Base-by-base conservation (phyloP, 2,888 invertebrate species). In the Diadromus collaris region DNA sequence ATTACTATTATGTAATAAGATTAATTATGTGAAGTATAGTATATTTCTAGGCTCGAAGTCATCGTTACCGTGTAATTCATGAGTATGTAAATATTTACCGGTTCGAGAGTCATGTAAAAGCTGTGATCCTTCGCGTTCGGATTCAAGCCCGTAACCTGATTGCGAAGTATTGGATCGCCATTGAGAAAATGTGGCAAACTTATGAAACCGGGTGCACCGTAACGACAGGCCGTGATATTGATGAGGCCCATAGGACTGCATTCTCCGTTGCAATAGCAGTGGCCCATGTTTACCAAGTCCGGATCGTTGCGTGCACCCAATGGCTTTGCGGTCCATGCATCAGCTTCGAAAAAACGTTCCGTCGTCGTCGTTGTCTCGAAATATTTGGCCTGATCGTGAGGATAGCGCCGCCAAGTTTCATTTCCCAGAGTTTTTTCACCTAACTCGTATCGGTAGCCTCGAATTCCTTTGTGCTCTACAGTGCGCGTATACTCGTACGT, bases 101-200 rank as follows among this genome's bases (percentile, higher is more conserved):
- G 96, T 87, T 97, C 96, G 0, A 96, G 91, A 3, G 94, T 93
- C 86, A 97, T 94, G 86, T 94, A 95, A 90, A 97, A 96, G 80
- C 94, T 93, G 87, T 97, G 97, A 38, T 93, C 92, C 0, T 93
- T 92, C 1, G 93, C 92, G 19, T 94, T 92, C 0, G 97, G 96
- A 1, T 91, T 84, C 87, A 97, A 86, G 0, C 97, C 97, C 0
- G 92, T 92, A 0, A 97, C 93, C 60, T 92, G 91, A 16, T 94
- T 91, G 13, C 92, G 82, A 79, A 96, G 95, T 79, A 90, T 92
- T 0, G 94, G 93, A 91, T 97, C 97, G 0, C 94, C 97, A 84
- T 95, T 93, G 86, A 95, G 92, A 90, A 96, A 97, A 91, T 97
- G 97, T 0, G 98, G 98, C 83, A 96, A 93, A 0, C 97, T 96